Evolutionary conservation across 2,797 vertebrate species (phyloP).

Genomic region (Meriones psammophilus): DNA sequence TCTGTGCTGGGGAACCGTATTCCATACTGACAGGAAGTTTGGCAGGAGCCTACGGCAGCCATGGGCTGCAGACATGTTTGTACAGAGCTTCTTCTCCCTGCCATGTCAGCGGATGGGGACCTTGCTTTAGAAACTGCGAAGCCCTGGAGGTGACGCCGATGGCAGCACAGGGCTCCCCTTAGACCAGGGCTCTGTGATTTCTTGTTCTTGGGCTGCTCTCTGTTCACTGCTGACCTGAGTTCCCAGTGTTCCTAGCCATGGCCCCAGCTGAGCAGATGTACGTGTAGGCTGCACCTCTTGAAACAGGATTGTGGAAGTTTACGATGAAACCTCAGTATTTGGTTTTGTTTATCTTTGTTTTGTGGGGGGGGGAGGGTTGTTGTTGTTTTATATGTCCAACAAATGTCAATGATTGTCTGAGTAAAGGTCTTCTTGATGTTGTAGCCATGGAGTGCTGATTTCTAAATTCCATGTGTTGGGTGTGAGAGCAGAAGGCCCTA

Average conservation of each 20-base stretch:
- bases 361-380: not conserved
- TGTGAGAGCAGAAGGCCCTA: not conserved
- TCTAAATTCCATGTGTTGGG: not conserved
- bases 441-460: not conserved
- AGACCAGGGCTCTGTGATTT: too few species aligned
- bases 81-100: not conserved
- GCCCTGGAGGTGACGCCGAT: not conserved
- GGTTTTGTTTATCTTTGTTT: not conserved
- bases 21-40: not conserved
- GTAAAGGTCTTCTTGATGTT: not conserved
- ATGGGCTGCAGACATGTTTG: not conserved
- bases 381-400: not conserved
- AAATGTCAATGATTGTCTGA: slow-evolving; percentile 19
- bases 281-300: not conserved
- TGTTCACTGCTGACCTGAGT: not conserved
- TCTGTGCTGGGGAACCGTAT: not conserved
- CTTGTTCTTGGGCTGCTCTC: not conserved
- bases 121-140: not conserved
- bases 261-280: not conserved
- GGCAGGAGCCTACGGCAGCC: not conserved
- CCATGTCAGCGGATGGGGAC: not conserved
- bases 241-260: not conserved
- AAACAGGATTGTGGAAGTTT: not conserved
- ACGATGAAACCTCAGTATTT: not conserved
- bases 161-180: rapidly evolving